Conservation (phyloP, 2,888 invertebrate genomes). For the Geophilus truncorum region DNA sequence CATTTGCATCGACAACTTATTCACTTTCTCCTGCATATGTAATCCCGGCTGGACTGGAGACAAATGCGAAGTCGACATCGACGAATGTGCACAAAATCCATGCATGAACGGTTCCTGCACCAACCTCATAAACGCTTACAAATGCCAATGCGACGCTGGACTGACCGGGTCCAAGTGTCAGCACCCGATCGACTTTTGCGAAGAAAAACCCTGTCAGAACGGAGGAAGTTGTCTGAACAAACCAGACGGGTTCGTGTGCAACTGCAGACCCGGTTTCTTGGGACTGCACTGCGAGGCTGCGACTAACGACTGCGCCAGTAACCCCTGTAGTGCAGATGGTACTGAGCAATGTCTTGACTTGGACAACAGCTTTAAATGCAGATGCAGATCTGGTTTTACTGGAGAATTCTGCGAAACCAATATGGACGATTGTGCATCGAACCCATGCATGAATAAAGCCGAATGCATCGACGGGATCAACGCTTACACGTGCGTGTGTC, state of each 20-base stretch:
- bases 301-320: conserved; percentile 84
- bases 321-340: conserved; percentile 84
- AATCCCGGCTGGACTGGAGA: conserved; percentile 89
- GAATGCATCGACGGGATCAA: conserved; percentile 80
- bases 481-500: conserved; percentile 73
- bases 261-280: conserved; percentile 83
- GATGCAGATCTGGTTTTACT: conserved; percentile 81
- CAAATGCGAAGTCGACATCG: conserved; percentile 80
- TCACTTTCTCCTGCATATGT: conserved; percentile 81
- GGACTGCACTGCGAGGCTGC: conserved; percentile 88
- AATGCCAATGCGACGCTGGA: conserved; percentile 87
- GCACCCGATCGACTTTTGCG: conserved; percentile 87
- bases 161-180: conserved; percentile 82
- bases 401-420: conserved; percentile 79
- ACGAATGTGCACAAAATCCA: conserved; percentile 81
- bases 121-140: conserved; percentile 75
- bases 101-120: conserved; percentile 90
- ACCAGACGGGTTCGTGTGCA: conserved; percentile 83
- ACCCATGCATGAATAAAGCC: conserved; percentile 84
- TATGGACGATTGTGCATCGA: conserved; percentile 77
- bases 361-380: conserved; percentile 72
- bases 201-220: conserved; percentile 83
- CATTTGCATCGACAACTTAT: conserved; percentile 82
- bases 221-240: conserved; percentile 83
- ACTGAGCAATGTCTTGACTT: conserved; percentile 84